Evolutionary conservation across 2,888 invertebrate genomes (phyloP).

Genomic region (Ethmia dodecea): DNA sequence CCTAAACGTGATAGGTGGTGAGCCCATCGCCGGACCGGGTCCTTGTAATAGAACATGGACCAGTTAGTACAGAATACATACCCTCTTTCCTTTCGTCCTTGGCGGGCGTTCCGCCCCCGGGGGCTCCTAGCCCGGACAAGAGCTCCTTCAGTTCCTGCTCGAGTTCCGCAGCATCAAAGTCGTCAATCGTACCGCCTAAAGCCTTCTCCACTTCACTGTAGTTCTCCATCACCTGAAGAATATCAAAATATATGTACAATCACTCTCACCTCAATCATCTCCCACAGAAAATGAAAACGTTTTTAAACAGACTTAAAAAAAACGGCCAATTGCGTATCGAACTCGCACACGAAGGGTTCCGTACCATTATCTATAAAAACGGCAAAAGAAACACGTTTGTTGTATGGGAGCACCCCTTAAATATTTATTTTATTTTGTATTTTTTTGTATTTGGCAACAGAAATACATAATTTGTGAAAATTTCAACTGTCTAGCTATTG

Average conservation of each 20-base stretch:
- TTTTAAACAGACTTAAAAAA: background rate
- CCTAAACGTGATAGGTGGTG: too few relatives aligned
- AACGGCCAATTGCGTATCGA: too few relatives aligned
- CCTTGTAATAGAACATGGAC: too few relatives aligned
- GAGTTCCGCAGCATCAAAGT: constrained; percentile 77
- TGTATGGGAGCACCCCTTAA: too few relatives aligned
- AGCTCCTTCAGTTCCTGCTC: constrained; percentile 83
- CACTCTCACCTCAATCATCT: background rate
- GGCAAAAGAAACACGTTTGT: too few relatives aligned
- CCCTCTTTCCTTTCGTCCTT: constrained; percentile 23
- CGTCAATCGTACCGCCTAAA: constrained; percentile 59
- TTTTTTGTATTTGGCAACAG: background rate
- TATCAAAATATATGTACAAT: background rate
- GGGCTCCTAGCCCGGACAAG: constrained; percentile 42
- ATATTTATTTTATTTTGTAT: background rate
- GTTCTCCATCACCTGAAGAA: constrained; percentile 67
- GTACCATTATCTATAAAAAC: too few relatives aligned
- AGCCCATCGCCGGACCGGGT: too few relatives aligned
- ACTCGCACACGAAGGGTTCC: too few relatives aligned
- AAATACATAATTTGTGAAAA: too few relatives aligned
- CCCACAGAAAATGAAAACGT: background rate
- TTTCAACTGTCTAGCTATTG: too few relatives aligned
- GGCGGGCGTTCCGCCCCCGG: constrained; percentile 33
- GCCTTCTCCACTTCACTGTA: constrained; percentile 59
- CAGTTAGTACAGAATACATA: too few relatives aligned